Conservation (phyloP, 1,140 invertebrate genomes). For the Anoplophora glabripennis region DNA sequence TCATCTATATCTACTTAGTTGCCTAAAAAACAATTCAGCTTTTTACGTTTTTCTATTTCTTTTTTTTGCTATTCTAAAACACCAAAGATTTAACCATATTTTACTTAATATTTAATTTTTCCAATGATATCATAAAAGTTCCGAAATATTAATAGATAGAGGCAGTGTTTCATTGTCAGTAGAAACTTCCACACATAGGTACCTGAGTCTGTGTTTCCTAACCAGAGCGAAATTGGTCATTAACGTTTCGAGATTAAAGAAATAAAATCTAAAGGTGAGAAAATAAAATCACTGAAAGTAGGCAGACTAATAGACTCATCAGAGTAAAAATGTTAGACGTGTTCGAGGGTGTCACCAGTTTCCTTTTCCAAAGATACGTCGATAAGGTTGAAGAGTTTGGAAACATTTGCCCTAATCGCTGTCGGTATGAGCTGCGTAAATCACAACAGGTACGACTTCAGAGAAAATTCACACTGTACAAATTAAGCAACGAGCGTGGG, state of each 20-base stretch:
- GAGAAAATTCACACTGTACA: conserved; percentile 15
- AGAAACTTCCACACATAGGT: too few relatives aligned
- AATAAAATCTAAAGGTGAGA: conserved; percentile 24
- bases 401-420: conserved; percentile 42
- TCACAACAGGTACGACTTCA: conserved; percentile 29
- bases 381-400: conserved; percentile 37
- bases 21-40: too few relatives aligned
- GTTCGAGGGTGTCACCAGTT: conserved; percentile 39
- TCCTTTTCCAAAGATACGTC: conserved; percentile 34
- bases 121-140: too few relatives aligned
- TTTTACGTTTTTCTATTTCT: too few relatives aligned
- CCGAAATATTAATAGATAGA: too few relatives aligned
- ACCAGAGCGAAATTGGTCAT: conserved; percentile 12
- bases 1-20: too few relatives aligned
- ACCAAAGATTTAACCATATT: too few relatives aligned
- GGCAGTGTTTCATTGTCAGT: too few relatives aligned
- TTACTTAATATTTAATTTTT: too few relatives aligned
- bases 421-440: conserved; percentile 37
- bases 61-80: too few relatives aligned
- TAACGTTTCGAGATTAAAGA: conserved; percentile 26
- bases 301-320: conserved; percentile 45
- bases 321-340: conserved; percentile 41
- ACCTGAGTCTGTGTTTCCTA: too few relatives aligned
- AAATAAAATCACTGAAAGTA: conserved; percentile 46
- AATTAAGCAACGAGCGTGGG: not conserved